Conservation (phyloP, 2,797 vertebrate genomes). For the Echiichthys vipera region DNA sequence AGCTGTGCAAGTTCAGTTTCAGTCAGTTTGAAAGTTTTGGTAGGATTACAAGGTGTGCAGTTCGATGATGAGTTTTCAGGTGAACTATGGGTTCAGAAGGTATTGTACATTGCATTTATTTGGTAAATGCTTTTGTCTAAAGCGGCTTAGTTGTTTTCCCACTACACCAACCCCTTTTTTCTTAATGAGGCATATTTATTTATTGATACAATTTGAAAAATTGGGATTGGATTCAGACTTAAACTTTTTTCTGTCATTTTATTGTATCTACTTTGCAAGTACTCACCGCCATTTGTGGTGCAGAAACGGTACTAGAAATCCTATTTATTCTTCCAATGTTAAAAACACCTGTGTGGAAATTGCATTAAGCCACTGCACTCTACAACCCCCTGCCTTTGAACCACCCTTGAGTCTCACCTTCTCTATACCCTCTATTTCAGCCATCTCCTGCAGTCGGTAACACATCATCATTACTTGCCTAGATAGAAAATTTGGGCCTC, state of each 20-base stretch:
- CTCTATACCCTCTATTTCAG: constrained; percentile 22
- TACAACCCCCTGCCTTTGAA: constrained; percentile 5
- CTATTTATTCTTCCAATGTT: constrained; percentile 45
- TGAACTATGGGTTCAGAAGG: not conserved
- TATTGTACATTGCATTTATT: not conserved
- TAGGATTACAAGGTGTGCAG: constrained; percentile 3
- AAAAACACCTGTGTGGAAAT: constrained; percentile 46
- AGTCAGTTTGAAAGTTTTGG: constrained; percentile 34
- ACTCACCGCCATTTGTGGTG: constrained; percentile 16
- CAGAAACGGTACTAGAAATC: constrained; percentile 22
- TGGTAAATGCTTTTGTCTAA: not conserved
- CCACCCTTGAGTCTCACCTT: constrained; percentile 40
- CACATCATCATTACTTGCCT: constrained; percentile 60
- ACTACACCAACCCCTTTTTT: no score
- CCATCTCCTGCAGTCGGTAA: constrained; percentile 28
- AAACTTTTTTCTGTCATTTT: not conserved
- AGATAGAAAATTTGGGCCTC: constrained; percentile 46
- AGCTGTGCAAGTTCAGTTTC: constrained; percentile 40
- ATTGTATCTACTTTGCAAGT: constrained; percentile 26
- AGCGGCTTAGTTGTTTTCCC: not conserved
- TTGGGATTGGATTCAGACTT: not conserved
- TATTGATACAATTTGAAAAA: not conserved
- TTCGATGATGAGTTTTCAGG: constrained; percentile 20
- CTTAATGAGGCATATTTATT: no score
- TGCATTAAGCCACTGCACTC: constrained; percentile 32